Evolutionary conservation across 2,888 invertebrate genomes (phyloP), one percentile per base, ranked within the genome.

Genomic region (Perdita meconis): DNA sequence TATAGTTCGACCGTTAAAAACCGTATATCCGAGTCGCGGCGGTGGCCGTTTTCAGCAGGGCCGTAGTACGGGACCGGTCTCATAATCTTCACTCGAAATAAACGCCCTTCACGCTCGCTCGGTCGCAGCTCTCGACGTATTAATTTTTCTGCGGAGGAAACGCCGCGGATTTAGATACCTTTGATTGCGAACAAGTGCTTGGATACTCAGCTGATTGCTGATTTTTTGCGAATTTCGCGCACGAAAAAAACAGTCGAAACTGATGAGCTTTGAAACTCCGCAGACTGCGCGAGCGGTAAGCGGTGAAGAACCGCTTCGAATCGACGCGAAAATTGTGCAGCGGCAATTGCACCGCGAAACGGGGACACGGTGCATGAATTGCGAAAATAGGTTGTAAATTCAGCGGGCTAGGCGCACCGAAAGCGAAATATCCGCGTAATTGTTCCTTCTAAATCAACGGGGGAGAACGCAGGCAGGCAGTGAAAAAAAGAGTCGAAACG

Each of bases 1-100:
- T 83, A 83, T 80, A 83, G 84, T 67, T 79, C 42, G 68, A 84
- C 73, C 81, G 81, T 83, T 85, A 83, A 84, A 84, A 83, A 80
- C 64, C 60, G 71, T 71, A 56, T 83, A 68, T 64, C 64, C 82
- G 69, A 79, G 51, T 63, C 42, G 66, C 73, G 70, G 59, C 64
- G 76, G 65, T 55, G 74, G 68, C 34, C 72, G 67, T 67, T 70
- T 38, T 6, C 47, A 79, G 67, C 78, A 64, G 79, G 67, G 70
- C 66, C 78, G 73, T 65, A 63, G 71, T 68, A 84, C 82, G 80
- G 84, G 78, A 77, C 78, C 82, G 74, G 82, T 73, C 74, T 82
- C 80, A 80, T 66, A 61, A 77, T 85, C 78, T 77, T 79, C 81
- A 70, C 84, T 84, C 78, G 74, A 86, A 75, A 85, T 85, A 86